These are phyloP conservation scores for Subanguina moxae DNA, from an alignment of 1,140 invertebrate species.

Conservation along the genomic window DNA sequence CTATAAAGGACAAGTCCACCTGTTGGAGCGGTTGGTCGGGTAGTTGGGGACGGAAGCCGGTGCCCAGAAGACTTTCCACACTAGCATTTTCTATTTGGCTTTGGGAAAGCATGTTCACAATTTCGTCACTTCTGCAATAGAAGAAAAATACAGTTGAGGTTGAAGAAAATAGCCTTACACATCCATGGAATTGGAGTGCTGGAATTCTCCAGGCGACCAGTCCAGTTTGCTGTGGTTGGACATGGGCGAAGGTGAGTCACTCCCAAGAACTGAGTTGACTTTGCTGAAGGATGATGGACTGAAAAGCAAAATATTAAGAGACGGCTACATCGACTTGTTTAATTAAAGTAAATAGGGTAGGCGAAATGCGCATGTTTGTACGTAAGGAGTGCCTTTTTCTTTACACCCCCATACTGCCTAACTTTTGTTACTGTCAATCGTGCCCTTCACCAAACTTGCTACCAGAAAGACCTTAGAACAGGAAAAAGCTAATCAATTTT, in stretches of 20 bases:
- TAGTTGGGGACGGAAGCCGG: slow-evolving; percentile 52
- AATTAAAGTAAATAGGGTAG: no score
- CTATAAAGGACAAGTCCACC: slow-evolving; percentile 57
- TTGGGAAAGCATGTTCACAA: slow-evolving; percentile 42
- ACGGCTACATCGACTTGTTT: no score
- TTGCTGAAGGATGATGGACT: slow-evolving; percentile 35
- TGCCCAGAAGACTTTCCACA: slow-evolving; percentile 55
- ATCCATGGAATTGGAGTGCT: slow-evolving; percentile 51
- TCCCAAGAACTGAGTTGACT: slow-evolving; percentile 45
- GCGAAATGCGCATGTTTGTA: no score
- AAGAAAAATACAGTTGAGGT: neutral
- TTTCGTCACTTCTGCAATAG: slow-evolving; percentile 47
- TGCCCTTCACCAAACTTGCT: no score
- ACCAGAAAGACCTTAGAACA: no score
- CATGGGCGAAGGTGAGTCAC: slow-evolving; percentile 53
- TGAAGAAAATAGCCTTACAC: slow-evolving; percentile 40
- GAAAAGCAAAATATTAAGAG: no score
- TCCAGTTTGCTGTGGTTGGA: slow-evolving; percentile 54
- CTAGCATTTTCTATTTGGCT: slow-evolving; percentile 44
- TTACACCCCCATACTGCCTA: no score
- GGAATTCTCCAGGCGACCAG: slow-evolving; percentile 56
- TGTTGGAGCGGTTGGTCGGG: slow-evolving; percentile 53
- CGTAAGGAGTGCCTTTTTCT: no score
- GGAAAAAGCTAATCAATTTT: no score
- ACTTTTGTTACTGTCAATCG: no score